Evolutionary conservation across 2,888 invertebrate species (phyloP), one percentile per base, ranked within the genome.

Genomic region (Drosophila cracens): DNA sequence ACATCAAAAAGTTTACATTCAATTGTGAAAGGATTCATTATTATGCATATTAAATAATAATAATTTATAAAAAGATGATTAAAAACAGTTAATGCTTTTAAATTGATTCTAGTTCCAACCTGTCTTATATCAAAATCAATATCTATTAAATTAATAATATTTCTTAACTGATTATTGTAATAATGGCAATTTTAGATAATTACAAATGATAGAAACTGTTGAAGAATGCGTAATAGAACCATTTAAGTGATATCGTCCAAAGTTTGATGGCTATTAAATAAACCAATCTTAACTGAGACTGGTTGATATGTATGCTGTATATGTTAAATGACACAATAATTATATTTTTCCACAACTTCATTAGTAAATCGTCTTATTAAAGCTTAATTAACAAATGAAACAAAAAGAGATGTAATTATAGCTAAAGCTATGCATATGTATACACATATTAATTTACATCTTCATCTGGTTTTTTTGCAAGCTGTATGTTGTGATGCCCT

Each of bases 401-500:
- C 34, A 16, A 31, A 31, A 18, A 51, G 51, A 11, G 10, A 27
- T 29, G n/a, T 49, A 48, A 36, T 54, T 18, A 8, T 13, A 3
- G 36, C n/a, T 52, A 16, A 27, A n/a, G 10, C 52, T 46, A 25
- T 18, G 46, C 31, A 64, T 16, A 27, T 48, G 21, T 27, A 64
- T n/a, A 16, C 18, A 64, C 52, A 54, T 16, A 38, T 46, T 64
- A 27, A 38, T 34, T 18, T 8, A 31, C 31, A 43, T 18, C 43
- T 13, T 16, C 8, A 18, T 27, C 13, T 10, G 18, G 2, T 29
- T 56, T 21, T 29, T 36, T 36, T 54, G 70, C 77, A 77, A 77
- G 53, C 56, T 74, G 77, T 70, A 61, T 52, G 77, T 51, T 63
- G 57, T 38, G 63, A 66, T 77, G 66, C 77, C 77, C 70, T 70